Evolutionary conservation across 2,888 invertebrate genomes (phyloP), one percentile per base, ranked within the genome.

Genomic region (Herminia tarsipennalis): DNA sequence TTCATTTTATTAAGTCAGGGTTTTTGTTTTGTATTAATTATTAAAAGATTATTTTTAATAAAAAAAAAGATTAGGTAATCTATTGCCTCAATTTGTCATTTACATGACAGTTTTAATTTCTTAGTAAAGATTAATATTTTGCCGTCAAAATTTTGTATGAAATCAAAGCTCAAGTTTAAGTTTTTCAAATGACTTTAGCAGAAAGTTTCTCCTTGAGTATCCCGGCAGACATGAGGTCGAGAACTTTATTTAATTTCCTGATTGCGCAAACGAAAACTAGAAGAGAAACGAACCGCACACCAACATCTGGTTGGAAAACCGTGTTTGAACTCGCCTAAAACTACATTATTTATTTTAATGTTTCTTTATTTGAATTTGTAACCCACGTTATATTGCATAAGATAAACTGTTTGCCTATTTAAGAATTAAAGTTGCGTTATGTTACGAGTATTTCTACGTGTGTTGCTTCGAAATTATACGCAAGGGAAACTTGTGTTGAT

Each of bases 211-310:
- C 33, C 29, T 41, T 36, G 45, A 55, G 60, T 56, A 21, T 36
- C 50, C 55, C 55, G 45, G 39, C 28, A 70, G 69, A 69, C 66
- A 56, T 60, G 62, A 66, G 44, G 34, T 64, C 59, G 58, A 56
- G 66, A 78, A 81, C 71, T 81, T 82, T 78, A 81, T 81, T 79
- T 81, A 78, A 83, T 83, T 82, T 81, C 76, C 78, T 78, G 82
- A 79, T 81, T 80, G 78, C 70, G 73, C 71, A 71, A 73, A 78
- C 76, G 73, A 76, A 78, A 78, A 78, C 78, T 76, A 70, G 60
- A 49, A 47, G 41, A 45, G 55, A 66, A 73, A 66, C 67, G 67
- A 66, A 75, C 69, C 66, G 53, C 67, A 49, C 61, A 54, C 66
- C 63, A 58, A 60, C 66, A 52, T 57, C 62, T 45, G 45, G 42